Conservation (phyloP, 1,140 invertebrate genomes). For the Pinna nobilis region DNA sequence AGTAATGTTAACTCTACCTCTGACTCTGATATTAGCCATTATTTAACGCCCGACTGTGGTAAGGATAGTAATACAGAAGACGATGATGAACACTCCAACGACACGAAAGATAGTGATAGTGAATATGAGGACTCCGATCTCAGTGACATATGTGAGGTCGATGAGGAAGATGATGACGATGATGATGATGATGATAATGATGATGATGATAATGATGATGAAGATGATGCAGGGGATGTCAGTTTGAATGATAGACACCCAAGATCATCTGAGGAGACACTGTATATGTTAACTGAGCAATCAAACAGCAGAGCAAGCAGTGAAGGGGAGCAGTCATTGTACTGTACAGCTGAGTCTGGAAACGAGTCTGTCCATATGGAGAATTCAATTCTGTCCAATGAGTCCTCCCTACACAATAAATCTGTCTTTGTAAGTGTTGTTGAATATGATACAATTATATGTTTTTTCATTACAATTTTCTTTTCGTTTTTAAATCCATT, state of each 20-base stretch:
- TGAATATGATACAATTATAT: too few species aligned
- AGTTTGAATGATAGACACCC: background rate
- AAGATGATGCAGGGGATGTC: constrained; percentile 23
- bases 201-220: constrained; percentile 35
- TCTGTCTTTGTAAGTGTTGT: constrained; percentile 33
- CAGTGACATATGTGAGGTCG: constrained; percentile 38
- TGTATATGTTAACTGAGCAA: background rate
- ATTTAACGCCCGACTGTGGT: background rate
- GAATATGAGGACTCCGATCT: constrained; percentile 20
- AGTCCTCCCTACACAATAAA: too few species aligned
- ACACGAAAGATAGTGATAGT: constrained; percentile 26
- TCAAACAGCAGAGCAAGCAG: background rate
- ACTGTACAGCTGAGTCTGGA: too few species aligned
- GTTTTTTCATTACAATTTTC: too few species aligned
- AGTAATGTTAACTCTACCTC: constrained; percentile 24
- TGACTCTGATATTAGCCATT: background rate
- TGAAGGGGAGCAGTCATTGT: constrained; percentile 1
- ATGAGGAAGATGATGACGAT: constrained; percentile 28
- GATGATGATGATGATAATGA: constrained; percentile 25
- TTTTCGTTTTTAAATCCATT: too few species aligned
- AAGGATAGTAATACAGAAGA: constrained; percentile 28
- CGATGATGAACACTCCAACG: constrained; percentile 23
- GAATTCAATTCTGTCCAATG: too few species aligned
- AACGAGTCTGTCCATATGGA: too few species aligned
- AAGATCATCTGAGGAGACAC: background rate